Conservation (phyloP, 2,113 vertebrate species). For the Epinephelus fuscoguttatus region DNA sequence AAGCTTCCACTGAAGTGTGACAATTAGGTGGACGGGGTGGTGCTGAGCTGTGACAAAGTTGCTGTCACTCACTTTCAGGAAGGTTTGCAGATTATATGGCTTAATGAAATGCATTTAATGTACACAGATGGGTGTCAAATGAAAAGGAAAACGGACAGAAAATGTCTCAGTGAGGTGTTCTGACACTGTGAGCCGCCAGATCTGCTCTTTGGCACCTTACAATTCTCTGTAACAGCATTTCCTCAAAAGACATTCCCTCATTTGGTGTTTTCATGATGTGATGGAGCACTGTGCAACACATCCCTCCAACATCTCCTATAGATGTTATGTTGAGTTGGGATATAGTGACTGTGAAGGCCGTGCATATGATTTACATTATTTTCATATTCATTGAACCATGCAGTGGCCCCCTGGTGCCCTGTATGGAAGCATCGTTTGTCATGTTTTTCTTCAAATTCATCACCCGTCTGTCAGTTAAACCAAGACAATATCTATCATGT, state of each 20-base stretch:
- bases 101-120: neutral
- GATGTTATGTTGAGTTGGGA: neutral
- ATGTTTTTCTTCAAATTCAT: neutral
- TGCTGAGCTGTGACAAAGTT: slow-evolving; percentile 32
- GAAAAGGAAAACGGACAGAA: neutral
- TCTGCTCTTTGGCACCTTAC: too few species aligned
- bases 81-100: neutral
- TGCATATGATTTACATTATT: neutral
- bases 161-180: neutral
- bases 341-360: neutral
- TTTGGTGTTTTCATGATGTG: neutral
- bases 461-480: neutral
- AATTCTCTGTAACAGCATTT: neutral
- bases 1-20: slow-evolving; percentile 41
- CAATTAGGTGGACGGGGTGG: slow-evolving; percentile 37
- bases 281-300: neutral
- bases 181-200: neutral
- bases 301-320: neutral
- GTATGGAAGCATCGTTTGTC: neutral
- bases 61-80: slow-evolving; percentile 41
- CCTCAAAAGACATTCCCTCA: neutral
- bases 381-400: neutral
- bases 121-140: neutral
- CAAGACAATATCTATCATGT: neutral
- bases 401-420: neutral